Conservation (phyloP, 1,140 invertebrate genomes). For the Hylyphantes graminicola region DNA sequence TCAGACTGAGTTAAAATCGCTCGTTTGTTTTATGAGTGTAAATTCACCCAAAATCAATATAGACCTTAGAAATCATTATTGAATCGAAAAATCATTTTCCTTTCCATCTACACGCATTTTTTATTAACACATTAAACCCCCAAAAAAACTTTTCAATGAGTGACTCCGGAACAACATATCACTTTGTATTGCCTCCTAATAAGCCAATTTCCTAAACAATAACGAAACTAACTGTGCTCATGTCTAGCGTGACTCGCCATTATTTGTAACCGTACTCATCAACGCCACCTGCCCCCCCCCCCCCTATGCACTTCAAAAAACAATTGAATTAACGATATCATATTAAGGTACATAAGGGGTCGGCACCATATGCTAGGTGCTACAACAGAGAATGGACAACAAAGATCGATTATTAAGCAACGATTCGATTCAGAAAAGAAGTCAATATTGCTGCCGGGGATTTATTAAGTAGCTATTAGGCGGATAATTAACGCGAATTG, state of each 20-base stretch:
- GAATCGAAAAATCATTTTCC: no score
- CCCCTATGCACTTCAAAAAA: background rate
- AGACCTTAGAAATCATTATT: no score
- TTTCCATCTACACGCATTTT: no score
- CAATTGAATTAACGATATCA: background rate
- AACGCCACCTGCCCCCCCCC: constrained; percentile 30
- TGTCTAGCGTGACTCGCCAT: constrained; percentile 16
- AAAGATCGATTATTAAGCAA: constrained; percentile 44
- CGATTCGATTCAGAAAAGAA: constrained; percentile 5
- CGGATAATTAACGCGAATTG: constrained; percentile 24
- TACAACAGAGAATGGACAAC: constrained; percentile 8
- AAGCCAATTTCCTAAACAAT: no score
- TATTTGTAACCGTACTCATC: constrained; percentile 50
- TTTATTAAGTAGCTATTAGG: constrained; percentile 35
- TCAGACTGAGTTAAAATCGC: no score
- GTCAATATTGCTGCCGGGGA: constrained; percentile 30
- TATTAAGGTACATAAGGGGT: background rate
- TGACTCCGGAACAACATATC: no score
- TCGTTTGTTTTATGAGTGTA: no score
- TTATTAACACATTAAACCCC: no score
- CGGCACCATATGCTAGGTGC: constrained; percentile 26
- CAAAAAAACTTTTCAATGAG: no score
- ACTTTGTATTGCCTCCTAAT: no score
- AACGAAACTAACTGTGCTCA: no score
- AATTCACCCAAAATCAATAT: no score